Evolutionary conservation across 2,797 vertebrate genomes (phyloP).

Genomic region (Anas acuta): DNA sequence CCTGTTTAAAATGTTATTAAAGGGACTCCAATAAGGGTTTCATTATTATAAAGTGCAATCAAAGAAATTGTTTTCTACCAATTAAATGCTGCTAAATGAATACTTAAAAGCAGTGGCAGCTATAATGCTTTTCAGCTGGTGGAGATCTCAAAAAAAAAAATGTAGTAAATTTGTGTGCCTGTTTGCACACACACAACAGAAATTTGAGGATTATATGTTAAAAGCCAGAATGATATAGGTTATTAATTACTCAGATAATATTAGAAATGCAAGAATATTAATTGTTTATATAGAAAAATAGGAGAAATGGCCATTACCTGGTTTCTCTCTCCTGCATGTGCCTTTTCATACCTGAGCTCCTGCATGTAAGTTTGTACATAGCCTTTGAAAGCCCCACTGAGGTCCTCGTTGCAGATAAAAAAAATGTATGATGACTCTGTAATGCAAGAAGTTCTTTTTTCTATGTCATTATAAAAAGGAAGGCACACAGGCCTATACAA

Average conservation of each 20-base stretch:
- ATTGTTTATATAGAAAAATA: neutral
- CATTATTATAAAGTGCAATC: conserved; percentile 25
- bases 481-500: neutral
- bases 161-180: neutral
- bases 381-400: neutral
- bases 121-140: neutral
- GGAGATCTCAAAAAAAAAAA: neutral
- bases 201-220: neutral
- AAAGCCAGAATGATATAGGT: neutral
- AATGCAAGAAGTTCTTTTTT: neutral
- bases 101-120: neutral
- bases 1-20: conserved; percentile 19
- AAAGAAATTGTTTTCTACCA: conserved; percentile 24
- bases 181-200: neutral
- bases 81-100: conserved; percentile 30
- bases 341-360: neutral
- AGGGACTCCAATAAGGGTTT: conserved; percentile 6
- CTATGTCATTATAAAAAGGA: neutral
- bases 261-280: neutral
- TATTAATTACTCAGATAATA: neutral
- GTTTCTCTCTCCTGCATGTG: neutral
- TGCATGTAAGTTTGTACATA: neutral
- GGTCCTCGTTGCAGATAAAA: neutral
- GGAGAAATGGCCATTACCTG: neutral
- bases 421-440: neutral